phyloP scores from a whole-genome alignment of 2,113 vertebrate genomes.

The Zosterops hypoxanthus region DNA sequence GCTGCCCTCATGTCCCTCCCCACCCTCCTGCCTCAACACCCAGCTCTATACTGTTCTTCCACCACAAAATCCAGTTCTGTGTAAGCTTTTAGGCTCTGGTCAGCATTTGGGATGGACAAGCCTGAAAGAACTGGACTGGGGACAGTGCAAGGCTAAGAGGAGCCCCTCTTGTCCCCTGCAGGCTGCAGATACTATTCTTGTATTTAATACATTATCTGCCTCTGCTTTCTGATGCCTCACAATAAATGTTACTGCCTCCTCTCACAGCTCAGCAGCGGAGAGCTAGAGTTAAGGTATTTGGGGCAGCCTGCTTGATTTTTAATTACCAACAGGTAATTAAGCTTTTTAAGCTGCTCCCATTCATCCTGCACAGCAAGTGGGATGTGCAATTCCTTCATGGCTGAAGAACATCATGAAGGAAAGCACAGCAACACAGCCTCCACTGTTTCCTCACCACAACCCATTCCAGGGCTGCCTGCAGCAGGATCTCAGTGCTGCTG shows the following conservation, averaged over 20 bases:
- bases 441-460: not conserved
- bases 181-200: not conserved
- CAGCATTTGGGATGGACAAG: not conserved
- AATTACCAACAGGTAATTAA: not conserved
- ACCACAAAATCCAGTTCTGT: not conserved
- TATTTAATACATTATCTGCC: not conserved
- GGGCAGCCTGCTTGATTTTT: not conserved
- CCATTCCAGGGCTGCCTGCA: not conserved
- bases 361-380: not conserved
- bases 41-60: not conserved
- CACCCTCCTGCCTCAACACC: not conserved
- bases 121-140: not conserved
- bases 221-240: not conserved
- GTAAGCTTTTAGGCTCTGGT: not conserved
- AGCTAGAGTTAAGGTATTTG: not conserved
- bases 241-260: not conserved
- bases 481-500: not conserved
- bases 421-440: not conserved
- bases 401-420: not conserved
- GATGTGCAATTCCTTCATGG: not conserved
- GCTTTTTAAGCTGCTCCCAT: not conserved
- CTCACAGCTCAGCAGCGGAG: not conserved
- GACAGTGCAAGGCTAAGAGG: not conserved
- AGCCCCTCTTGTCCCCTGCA: not conserved
- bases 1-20: not conserved